Evolutionary conservation across 1,140 invertebrate species (phyloP), one percentile per base, ranked within the genome.

Genomic region (Hypsibius dujardini): DNA sequence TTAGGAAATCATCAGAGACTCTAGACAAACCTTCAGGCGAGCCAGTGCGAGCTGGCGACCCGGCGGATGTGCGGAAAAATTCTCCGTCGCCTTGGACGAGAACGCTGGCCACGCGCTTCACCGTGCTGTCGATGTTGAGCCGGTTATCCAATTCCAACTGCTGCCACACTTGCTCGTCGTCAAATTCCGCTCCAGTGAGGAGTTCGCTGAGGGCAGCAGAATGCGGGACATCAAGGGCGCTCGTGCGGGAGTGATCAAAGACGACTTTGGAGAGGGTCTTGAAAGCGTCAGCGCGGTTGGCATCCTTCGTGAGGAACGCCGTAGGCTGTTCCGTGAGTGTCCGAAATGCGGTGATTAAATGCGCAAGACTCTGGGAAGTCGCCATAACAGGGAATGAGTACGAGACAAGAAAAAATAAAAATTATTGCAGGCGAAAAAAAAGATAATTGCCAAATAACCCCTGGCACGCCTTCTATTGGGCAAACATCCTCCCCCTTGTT

Each of bases 131-230:
- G 12, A 67, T 42, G 42, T 67, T 67, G 12, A 67, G 62, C 12
- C 42, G 12, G 45, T 67, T 67, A 42, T 67, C 62, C 62, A 45
- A 3, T 42, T 67, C 62, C 62, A 67, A 42, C 45, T 67, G 62
- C 3, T 12, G 12, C 62, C 62, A 67, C 42, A 67, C 42, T 42
- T 67, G 62, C 42, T 67, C 62, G 62, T 67, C 62, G 42, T 67
- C 62, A 42, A 67, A 67, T 7, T 45, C 12, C 12, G 12, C 7
- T 7, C 42, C 42, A 15, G 42, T 45, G 3, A 67, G 62, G 3
- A 67, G 62, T 45, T 67, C 62, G 12, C 3, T 12, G 12, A 67
- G 62, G 45, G 12, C 62, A 3, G 62, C 7, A 45, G 62, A 67
- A 45, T 67, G 62, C 7, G 62, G 62, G 12, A 67, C 12, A 12